Base-by-base conservation (phyloP, 1,140 invertebrate genomes). In the Cydia fagiglandana region DNA sequence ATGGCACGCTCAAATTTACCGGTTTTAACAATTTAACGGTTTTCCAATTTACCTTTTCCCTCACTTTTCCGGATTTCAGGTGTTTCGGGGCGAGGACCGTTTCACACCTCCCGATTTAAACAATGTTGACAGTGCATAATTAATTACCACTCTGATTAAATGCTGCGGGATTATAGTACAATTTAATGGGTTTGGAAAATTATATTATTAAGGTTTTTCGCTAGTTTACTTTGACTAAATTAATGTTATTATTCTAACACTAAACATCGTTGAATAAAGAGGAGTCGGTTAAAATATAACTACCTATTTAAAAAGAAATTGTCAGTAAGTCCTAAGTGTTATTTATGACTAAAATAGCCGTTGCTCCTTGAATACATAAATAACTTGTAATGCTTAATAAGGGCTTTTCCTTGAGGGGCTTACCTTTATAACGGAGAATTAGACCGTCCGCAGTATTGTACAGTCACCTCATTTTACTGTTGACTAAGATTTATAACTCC, bases 91-190 rank as follows among this genome's bases (percentile, higher is more conserved):
- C 76, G 53, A 34, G 73, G 64, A 77, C 78, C 78, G 80, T 80
- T 81, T 83, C 77, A 77, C 82, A 83, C 79, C 81, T 82, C 79
- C 38, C 66, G 73, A 30, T 50, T 28, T 73, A 76, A 17, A 20
- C 38, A 64, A 81, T 81, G 78, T 79, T 80, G 80, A 77, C 79
- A 53, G 17, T 77, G 80, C 77, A 75, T 80, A 80, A 81, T 83
- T 80, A 80, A 80, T 81, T 78, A 75, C 30, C 17, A 20, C 1
- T 70, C 66, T 70, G 66, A 70, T 70, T 70, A 70, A 70, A 70
- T 24, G 30, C 66, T 38, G 34, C 17, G 10, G 34, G 66, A 70
- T 70, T 70, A 70, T 70, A 17, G 30, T 9, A 70, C 20, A 45
- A 41, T 70, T 70, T 41, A 41, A 70, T 38, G 9, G 66, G 15